Conservation (phyloP, 2,113 vertebrate genomes). For the Montifringilla adamsi region DNA sequence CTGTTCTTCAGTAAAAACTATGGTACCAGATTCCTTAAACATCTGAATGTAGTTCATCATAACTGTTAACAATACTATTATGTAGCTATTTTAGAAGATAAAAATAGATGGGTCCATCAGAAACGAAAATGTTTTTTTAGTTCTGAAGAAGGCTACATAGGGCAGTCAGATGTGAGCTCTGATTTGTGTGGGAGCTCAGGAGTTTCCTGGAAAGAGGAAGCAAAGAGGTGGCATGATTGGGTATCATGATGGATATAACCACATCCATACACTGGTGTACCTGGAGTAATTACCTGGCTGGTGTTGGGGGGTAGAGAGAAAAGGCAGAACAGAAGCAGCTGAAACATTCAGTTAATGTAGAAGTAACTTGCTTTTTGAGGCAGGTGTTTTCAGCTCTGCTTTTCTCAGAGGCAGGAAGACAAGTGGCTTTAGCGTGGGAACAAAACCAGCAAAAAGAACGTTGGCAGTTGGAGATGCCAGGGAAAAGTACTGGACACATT, state of each 20-base stretch:
- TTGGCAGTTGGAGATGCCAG: neutral
- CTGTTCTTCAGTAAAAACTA: neutral
- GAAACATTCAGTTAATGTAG: neutral
- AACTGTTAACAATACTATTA: neutral
- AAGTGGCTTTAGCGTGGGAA: neutral
- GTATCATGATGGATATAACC: neutral
- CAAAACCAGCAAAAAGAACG: neutral
- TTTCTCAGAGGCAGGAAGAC: neutral
- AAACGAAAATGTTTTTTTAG: neutral
- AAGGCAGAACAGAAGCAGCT: neutral
- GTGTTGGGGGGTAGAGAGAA: neutral
- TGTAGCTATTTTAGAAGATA: neutral
- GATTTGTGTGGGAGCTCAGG: neutral
- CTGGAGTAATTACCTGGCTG: neutral
- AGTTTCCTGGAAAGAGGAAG: neutral
- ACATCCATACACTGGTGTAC: neutral
- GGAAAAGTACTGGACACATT: neutral
- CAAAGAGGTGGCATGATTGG: neutral
- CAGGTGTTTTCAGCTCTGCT: neutral
- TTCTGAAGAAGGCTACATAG: neutral
- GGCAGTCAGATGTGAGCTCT: neutral
- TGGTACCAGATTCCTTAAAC: neutral
- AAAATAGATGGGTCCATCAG: neutral
- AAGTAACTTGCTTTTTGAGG: neutral
- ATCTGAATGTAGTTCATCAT: neutral